Percentiles rank a stretch among this genome's conserved stretches.
Conservation (phyloP, 2,888 invertebrate genomes). For the Pelosia muscerda region DNA sequence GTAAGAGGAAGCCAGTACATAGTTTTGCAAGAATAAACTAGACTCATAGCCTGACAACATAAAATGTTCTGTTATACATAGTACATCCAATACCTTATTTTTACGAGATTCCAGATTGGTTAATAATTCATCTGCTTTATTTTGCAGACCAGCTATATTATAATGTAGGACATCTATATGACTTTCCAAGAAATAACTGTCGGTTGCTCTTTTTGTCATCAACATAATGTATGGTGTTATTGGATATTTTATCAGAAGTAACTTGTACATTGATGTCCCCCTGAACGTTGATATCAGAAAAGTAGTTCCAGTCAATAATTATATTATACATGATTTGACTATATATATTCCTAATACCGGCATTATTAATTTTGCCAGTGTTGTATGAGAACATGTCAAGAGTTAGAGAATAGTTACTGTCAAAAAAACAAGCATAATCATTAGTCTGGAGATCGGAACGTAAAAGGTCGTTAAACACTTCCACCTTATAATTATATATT, state of each 20-base stretch:
- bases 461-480: no score
- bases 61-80: no score
- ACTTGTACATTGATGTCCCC: neutral
- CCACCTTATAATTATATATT: no score
- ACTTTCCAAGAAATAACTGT: neutral
- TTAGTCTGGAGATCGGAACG: no score
- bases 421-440: no score
- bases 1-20: neutral
- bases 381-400: no score
- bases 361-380: neutral
- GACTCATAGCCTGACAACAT: neutral
- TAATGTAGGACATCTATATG: neutral
- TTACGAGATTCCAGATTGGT: neutral
- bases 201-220: neutral
- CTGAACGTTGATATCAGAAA: neutral
- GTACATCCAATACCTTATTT: neutral
- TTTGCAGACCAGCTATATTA: neutral
- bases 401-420: no score
- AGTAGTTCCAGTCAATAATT: neutral
- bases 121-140: neutral
- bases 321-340: neutral
- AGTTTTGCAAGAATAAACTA: neutral
- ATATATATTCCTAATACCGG: neutral
- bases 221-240: neutral
- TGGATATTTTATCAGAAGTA: neutral